Base-by-base conservation (phyloP, 2,888 invertebrate genomes). In the Drosophila mimica region DNA sequence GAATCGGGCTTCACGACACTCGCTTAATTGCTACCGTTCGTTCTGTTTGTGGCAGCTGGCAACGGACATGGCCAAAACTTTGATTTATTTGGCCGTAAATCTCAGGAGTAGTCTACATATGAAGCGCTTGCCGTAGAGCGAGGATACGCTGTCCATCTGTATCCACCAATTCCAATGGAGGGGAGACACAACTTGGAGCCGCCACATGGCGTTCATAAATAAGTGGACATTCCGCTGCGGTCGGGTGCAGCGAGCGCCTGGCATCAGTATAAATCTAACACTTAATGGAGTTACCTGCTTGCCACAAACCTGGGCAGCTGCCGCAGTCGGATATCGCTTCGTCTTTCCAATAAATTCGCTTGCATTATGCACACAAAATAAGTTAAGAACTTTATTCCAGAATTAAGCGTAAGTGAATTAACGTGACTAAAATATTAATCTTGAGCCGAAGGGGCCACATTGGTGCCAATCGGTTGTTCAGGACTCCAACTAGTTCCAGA, bases 381-480 rank as follows among this genome's bases (percentile, higher is more conserved):
- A 90, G 79, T 87, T 85, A 85, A 77, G 86, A 81, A 91, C 77
- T 91, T 92, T 92, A 91, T 91, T 83, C 79, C 72, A 80, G 74
- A 86, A 89, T 83, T 85, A 83, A 91, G 82, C 82, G 82, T 72
- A 82, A 86, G 87, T 88, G 84, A 85, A 90, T 87, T 92, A 83
- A 90, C 90, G 86, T 89, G 88, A 89, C 91, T 91, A 70, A 89
- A 88, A 88, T 84, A 88, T 88, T 88, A 73, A 89, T 82, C 74
- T 89, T 85, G 74, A 67, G 54, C 56, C 25, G 57, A 48, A 77
- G 65, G 62, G 69, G 72, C 63, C 13, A 15, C 20, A 15, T 46
- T 20, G 20, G 20, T 4, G 57, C 56, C 57, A 28, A 17, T 4
- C 9, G 54, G 11, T 6, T 20, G 15, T 17, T 33, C n/a, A n/a